Conservation (phyloP, 2,888 invertebrate species). For the Hirudinaria manillensis region DNA sequence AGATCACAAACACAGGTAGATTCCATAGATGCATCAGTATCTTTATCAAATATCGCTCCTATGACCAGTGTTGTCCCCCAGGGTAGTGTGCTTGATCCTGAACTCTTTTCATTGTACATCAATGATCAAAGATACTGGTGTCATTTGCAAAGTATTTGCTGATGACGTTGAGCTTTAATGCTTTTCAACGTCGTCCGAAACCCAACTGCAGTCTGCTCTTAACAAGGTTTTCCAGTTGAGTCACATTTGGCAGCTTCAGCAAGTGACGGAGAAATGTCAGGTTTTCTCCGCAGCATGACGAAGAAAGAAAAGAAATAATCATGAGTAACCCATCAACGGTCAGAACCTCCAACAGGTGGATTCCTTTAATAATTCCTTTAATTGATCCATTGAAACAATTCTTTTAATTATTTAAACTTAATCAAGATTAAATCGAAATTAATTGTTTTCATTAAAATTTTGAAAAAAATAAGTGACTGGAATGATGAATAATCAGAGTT, state of each 20-base stretch:
- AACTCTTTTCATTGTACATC: neutral
- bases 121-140: neutral
- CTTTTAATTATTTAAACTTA: no score
- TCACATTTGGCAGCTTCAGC: neutral
- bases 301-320: neutral
- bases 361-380: no score
- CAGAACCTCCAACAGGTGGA: neutral
- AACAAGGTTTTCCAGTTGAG: neutral
- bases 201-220: neutral
- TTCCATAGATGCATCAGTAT: no score
- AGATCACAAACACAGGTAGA: no score
- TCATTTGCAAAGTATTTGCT: neutral
- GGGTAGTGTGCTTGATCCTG: neutral
- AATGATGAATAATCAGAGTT: no score
- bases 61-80: neutral
- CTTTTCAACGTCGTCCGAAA: neutral
- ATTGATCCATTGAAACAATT: no score
- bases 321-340: slow-evolving; percentile 7
- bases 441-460: no score
- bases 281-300: no score
- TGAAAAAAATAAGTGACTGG: no score
- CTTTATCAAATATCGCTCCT: slow-evolving; percentile 4
- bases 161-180: neutral
- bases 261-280: neutral
- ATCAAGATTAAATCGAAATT: no score